Evolutionary conservation across 2,888 invertebrate species (phyloP), one percentile per base, ranked within the genome.

Genomic region (Eilema sororculum): DNA sequence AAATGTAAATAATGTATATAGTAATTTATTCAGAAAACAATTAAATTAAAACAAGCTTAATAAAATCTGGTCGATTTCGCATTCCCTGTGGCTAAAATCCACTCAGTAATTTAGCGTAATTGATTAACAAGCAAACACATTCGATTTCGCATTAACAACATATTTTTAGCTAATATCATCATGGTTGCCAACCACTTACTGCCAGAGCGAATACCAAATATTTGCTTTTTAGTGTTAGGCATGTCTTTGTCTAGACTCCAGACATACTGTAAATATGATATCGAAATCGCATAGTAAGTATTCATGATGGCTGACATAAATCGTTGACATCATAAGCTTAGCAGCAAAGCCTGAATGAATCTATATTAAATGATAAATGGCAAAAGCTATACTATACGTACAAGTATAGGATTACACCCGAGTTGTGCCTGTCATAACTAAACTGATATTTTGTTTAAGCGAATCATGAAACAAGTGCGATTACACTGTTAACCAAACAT

Each of bases 171-270:
- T 62, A 25, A 41, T 41, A 62, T 41, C 24, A 62, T 10, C 4
- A 41, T 62, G 20, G 62, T 62, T 62, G 20, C 62, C 62, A 41
- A 64, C 28, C 64, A 52, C 64, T 64, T 64, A 64, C 20, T 28
- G n/a, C 25, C 28, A n/a, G 64, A 52, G 13, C 57, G 33, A 56
- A 61, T 46, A 30, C 46, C 28, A 58, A n/a, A 63, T 57, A 68
- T 68, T 57, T 28, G 46, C 28, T 58, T 46, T 22, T 46, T 20
- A 64, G 46, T 59, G 64, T 69, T 37, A 37, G 33, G 33, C 52
- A 64, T 59, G 33, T 56, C 68, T 57, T 64, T 63, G 64, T 59
- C 64, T 69, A 59, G 59, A 59, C 64, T 59, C 59, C 68, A 69
- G 64, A 59, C 68, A 59, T 22, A 28, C 20, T 66, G 56, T 61